Conservation (phyloP, 92 coral and sea anemone species). For the Desmophyllum pertusum region DNA sequence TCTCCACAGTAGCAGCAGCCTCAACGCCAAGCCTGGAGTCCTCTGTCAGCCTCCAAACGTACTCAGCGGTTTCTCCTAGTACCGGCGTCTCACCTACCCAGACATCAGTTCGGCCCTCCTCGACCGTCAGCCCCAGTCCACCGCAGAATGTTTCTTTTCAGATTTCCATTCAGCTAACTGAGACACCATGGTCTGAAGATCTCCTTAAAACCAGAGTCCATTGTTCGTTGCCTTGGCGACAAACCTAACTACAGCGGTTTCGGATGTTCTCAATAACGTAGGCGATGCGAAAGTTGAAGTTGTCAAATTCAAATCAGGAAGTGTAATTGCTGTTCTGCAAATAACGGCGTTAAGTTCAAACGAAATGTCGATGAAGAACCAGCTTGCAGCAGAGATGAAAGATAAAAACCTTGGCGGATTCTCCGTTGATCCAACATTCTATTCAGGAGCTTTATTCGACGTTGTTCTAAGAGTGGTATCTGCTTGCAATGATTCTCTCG, state of each 20-base stretch:
- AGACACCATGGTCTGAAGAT: constrained; percentile 15
- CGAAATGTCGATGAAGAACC: background rate
- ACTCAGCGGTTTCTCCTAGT: constrained; percentile 1
- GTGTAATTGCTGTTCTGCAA: constrained; percentile 33
- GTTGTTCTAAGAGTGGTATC: constrained; percentile 8
- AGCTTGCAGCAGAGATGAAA: constrained; percentile 15
- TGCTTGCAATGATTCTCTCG: constrained; percentile 10
- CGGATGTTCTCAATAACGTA: background rate
- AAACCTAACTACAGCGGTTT: constrained; percentile 20
- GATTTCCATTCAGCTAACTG: constrained; percentile 33
- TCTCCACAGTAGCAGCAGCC: background rate
- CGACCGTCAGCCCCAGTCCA: constrained; percentile 8
- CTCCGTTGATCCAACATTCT: constrained; percentile 22
- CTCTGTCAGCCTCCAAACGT: constrained; percentile 22
- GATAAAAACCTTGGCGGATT: constrained; percentile 20
- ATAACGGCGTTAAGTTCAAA: background rate
- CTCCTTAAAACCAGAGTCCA: constrained; percentile 15
- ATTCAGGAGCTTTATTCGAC: constrained; percentile 23
- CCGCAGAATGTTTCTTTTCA: constrained; percentile 23
- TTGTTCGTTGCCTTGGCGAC: constrained; percentile 13
- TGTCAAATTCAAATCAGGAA: constrained; percentile 38
- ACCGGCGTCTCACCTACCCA: constrained; percentile 16
- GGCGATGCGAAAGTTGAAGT: constrained; percentile 10
- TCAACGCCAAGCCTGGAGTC: constrained; percentile 15
- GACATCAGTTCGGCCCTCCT: constrained; percentile 16